Base-by-base conservation (phyloP, 2,113 vertebrate genomes). In the Zapornia atra region DNA sequence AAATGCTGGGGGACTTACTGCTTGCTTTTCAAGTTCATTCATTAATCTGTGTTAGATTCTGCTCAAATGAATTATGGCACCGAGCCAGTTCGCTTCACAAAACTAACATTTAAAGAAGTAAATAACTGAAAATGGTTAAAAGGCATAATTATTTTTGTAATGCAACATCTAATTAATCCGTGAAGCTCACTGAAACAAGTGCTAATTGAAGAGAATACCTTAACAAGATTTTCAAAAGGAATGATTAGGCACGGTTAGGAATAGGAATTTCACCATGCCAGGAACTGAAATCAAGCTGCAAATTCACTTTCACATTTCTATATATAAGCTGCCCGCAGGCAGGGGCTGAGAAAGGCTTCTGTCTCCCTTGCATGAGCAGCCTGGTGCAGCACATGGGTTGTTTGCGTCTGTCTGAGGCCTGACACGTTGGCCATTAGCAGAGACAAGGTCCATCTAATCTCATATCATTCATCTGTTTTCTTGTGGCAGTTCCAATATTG, bases 91-190 rank as follows among this genome's bases (percentile, higher is more conserved):
- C 86, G 59, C 94, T 76, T 95, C 95, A 80, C 92, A 89, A 94
- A 96, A 92, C 86, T 82, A 92, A 91, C 91, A 91, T 94, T 96
- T 96, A 94, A 94, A 93, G 88, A 84, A 95, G 94, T 96, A 96
- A 97, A 96, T 96, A 96, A 96, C 84, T 15, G 77, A 95, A 96
- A 96, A 94, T 85, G 86, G 94, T 96, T 96, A 95, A 96, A 95
- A 96, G 94, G 81, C 95, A 66, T 96, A 92, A 96, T 96, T 96
- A 97, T 96, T 96, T 94, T 94, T 84, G 86, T 95, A 96, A 95
- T 66, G 88, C 95, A 96, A 94, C 92, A 92, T 97, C 96, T 95
- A 93, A 97, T 95, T 96, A 96, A 96, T 91, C 86, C 4, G 0
- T 65, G 88, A 93, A 92, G 81, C 92, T 91, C 86, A 73, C 73